Evolutionary conservation across 2,888 invertebrate species (phyloP), one percentile per base, ranked within the genome.

Genomic region (Amaurobius ferox): DNA sequence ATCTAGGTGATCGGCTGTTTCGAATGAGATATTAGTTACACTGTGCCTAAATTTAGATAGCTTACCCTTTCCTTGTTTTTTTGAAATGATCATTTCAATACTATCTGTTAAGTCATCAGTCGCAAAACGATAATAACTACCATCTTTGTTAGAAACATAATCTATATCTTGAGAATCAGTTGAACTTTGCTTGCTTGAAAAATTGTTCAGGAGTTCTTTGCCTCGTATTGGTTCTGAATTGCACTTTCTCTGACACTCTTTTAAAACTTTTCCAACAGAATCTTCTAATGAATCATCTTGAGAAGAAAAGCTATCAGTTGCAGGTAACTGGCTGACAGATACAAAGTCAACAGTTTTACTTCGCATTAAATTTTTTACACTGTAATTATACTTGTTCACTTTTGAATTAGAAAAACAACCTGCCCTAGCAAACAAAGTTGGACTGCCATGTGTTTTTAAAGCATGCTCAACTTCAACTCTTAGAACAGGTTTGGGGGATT

Each of bases 221-320:
- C 79, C 67, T 32, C 32, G 68, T 30, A 70, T 74, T 19, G 73
- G 68, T 73, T 86, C 86, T 28, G 79, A 74, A 48, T 71, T 39
- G 26, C 64, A 70, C 70, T 79, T 86, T 64, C 70, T 79, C 35
- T 87, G 78, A 26, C 87, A 79, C 35, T 87, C 79, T 19, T 74
- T 86, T 30, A 87, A 29, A 40, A 77, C 86, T 44, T 77, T 87
- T 44, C 83, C 88, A 16, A 87, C 71, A 39, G 74, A 74, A 62
- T 88, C 88, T 77, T 87, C 88, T 40, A 88, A 48, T 11, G 89
- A 87, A 79, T 89, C 89, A 76, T 89, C 89, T 72, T 87, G 79
- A 6, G 87, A 89, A 13, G 89, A 89, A 77, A 83, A 89, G 40
- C 88, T 88, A 70, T 87, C 87, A 44, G 86, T 70, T 29, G 81